phyloP scores from a whole-genome alignment of 2,113 vertebrate species.

The Psilopogon haemacephalus region DNA sequence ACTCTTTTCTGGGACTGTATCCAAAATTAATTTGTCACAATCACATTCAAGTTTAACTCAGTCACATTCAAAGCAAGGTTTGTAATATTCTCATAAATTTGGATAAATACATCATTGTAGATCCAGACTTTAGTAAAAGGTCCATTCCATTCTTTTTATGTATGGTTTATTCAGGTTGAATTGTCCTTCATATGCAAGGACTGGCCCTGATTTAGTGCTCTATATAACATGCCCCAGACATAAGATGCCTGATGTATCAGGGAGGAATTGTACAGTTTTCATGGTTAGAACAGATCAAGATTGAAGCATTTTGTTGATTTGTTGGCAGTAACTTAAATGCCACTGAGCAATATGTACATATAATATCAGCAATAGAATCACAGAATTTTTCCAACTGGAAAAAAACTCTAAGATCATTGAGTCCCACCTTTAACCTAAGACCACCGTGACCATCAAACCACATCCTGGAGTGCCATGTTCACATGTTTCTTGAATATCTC shows the following conservation, averaged over 20 bases:
- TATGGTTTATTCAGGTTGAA: neutral
- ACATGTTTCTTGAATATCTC: no score
- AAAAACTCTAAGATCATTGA: no score
- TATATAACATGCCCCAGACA: neutral
- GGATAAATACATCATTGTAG: neutral
- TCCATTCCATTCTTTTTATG: neutral
- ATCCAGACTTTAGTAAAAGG: neutral
- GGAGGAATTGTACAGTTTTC: neutral
- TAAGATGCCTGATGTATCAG: neutral
- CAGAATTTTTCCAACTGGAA: no score
- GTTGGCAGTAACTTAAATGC: neutral
- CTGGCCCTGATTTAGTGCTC: neutral
- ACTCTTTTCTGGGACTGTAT: slow-evolving; percentile 19
- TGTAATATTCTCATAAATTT: slow-evolving; percentile 17
- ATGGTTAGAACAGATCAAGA: neutral
- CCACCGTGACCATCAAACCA: no score
- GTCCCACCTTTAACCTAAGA: no score
- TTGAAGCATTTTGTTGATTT: neutral
- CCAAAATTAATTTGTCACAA: slow-evolving; percentile 41
- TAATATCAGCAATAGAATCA: neutral
- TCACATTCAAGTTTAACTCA: neutral
- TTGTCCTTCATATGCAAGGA: neutral
- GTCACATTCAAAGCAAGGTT: slow-evolving; percentile 13
- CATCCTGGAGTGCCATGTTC: no score
- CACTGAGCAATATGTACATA: neutral